Evolutionary conservation across 2,797 vertebrate genomes (phyloP).

Genomic region (Menidia menidia): DNA sequence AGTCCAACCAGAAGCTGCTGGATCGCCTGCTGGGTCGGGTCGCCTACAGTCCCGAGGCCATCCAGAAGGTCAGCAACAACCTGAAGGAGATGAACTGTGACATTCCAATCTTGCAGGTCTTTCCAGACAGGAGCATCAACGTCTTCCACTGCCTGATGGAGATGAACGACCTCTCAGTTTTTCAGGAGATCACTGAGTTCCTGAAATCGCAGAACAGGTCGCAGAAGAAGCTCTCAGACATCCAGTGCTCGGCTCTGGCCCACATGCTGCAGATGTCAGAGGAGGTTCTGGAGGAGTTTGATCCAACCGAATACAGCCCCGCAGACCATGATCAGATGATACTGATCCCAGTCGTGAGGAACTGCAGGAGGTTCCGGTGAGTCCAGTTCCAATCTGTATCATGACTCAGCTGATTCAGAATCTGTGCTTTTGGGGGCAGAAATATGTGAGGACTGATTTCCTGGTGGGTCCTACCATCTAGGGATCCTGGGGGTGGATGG

Average conservation of each 20-base stretch:
- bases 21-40: not conserved
- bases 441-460: too few species aligned
- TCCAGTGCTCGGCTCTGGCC: slow-evolving; percentile 1
- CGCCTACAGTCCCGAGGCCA: not conserved
- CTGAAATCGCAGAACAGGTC: not conserved
- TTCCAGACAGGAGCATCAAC: too few species aligned
- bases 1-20: not conserved
- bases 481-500: too few species aligned
- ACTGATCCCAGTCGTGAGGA: not conserved
- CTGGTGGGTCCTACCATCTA: too few species aligned
- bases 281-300: not conserved
- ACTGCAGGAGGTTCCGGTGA: not conserved
- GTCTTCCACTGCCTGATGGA: not conserved
- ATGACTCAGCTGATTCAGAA: too few species aligned
- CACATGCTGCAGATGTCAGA: slow-evolving; percentile 11
- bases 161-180: not conserved
- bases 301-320: not conserved
- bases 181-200: not conserved
- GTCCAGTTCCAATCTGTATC: too few species aligned
- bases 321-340: not conserved
- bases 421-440: too few species aligned
- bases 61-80: not conserved
- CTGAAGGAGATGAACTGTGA: not conserved
- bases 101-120: not conserved
- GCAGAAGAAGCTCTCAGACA: not conserved